Conservation (phyloP, 2,113 vertebrate species). For the Symphodus melops region DNA sequence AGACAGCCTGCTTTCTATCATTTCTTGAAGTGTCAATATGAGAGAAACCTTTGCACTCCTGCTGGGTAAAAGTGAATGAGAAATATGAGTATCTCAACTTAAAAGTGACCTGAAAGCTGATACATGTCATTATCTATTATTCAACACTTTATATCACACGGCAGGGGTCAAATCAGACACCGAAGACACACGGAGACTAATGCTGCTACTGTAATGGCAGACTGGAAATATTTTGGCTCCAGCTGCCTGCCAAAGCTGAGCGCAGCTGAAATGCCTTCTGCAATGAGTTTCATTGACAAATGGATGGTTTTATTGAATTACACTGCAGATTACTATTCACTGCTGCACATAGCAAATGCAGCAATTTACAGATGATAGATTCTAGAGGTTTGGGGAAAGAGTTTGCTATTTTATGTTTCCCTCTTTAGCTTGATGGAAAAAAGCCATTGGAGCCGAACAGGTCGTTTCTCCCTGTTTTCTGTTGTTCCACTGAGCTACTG, state of each 20-base stretch:
- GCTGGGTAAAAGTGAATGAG: conserved; percentile 14
- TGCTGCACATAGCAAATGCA: not conserved
- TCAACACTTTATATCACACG: conserved; percentile 6
- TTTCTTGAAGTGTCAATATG: conserved; percentile 73
- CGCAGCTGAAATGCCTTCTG: not conserved
- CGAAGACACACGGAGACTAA: not conserved
- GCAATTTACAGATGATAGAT: conserved; percentile 24
- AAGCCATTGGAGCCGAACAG: not conserved
- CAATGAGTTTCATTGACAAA: not conserved
- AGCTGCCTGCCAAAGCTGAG: not conserved
- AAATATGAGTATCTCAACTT: conserved; percentile 18
- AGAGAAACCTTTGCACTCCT: conserved; percentile 34
- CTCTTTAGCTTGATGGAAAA: not conserved
- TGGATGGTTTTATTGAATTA: not conserved
- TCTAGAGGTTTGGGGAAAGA: not conserved
- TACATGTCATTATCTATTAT: conserved; percentile 29
- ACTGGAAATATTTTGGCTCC: not conserved
- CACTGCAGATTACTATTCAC: not conserved
- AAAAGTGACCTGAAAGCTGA: conserved; percentile 25
- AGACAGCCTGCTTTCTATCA: conserved; percentile 58
- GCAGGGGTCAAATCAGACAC: conserved; percentile 20
- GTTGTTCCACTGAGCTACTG: no score
- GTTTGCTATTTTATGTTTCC: not conserved
- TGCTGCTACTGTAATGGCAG: not conserved
- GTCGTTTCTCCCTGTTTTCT: not conserved